These are phyloP conservation scores for Trichonephila inaurata DNA, from an alignment of 1,140 invertebrate genomes.

Conservation along the genomic window DNA sequence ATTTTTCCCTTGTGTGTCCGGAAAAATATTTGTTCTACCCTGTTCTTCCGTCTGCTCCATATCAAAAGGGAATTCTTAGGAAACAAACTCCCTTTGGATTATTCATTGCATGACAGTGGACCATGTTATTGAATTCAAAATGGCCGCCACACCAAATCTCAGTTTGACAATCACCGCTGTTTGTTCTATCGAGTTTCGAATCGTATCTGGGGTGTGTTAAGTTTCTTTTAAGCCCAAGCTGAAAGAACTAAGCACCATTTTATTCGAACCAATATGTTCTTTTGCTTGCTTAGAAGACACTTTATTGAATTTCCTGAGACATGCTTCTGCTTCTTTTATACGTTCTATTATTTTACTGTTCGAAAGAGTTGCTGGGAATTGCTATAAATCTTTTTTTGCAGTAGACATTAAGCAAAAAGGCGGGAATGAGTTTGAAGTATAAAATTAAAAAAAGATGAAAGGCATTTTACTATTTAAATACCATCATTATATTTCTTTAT, in stretches of 20 bases:
- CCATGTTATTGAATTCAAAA: conserved; percentile 37
- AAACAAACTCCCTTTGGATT: not conserved
- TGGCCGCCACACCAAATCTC: conserved; percentile 20
- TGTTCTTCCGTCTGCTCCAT: not conserved
- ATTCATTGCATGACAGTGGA: conserved; percentile 7
- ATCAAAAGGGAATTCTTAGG: not conserved
- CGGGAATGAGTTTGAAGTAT: too few species aligned
- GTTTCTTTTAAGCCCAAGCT: not conserved
- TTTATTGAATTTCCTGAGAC: not conserved
- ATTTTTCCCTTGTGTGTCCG: not conserved
- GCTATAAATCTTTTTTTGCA: too few species aligned
- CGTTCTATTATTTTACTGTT: not conserved
- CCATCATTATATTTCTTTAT: too few species aligned
- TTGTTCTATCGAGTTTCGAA: not conserved
- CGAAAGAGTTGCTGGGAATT: too few species aligned
- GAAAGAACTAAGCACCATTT: not conserved
- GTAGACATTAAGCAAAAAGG: too few species aligned
- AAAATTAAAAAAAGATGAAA: too few species aligned
- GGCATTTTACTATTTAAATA: too few species aligned
- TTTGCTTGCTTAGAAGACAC: not conserved
- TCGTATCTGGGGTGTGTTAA: not conserved
- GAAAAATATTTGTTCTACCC: conserved; percentile 25
- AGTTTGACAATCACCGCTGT: conserved; percentile 19
- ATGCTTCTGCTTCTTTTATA: not conserved
- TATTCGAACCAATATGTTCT: conserved; percentile 27